phyloP scores from a whole-genome alignment of 2,113 vertebrate genomes.

The Progne subis region DNA sequence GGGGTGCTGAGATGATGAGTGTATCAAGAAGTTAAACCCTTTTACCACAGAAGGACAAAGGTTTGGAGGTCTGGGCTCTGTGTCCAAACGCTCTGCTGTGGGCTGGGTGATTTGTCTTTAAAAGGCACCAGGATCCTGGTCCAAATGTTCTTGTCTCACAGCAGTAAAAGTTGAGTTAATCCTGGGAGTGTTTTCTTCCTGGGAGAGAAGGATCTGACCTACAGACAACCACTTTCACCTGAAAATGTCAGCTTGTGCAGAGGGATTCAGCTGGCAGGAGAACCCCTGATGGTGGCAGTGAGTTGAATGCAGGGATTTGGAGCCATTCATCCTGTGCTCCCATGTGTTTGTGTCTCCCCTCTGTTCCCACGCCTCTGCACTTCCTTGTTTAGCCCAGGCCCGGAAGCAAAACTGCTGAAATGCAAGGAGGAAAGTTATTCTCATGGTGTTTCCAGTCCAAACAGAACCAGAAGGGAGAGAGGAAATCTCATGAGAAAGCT shows the following conservation, averaged over 20 bases:
- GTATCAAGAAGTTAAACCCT: neutral
- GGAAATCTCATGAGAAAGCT: slow-evolving; percentile 56
- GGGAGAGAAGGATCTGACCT: neutral
- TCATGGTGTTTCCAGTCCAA: slow-evolving; percentile 59
- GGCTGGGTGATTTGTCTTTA: neutral
- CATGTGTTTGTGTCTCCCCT: slow-evolving; percentile 51
- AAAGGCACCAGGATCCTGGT: neutral
- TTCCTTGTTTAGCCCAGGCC: slow-evolving; percentile 68
- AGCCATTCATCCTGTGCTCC: neutral
- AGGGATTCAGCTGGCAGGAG: neutral
- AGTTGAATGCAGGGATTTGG: neutral
- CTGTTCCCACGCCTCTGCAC: slow-evolving; percentile 66
- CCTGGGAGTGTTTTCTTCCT: neutral
- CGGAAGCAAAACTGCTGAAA: slow-evolving; percentile 66
- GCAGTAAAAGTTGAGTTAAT: neutral
- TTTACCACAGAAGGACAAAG: neutral
- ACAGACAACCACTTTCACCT: neutral
- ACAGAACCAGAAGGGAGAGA: slow-evolving; percentile 47
- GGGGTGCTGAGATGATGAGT: neutral
- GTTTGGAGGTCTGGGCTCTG: neutral
- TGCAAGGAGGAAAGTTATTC: slow-evolving; percentile 59
- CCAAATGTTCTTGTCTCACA: neutral
- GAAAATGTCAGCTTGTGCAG: neutral
- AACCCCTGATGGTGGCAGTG: neutral
- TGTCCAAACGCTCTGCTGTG: neutral